Evolutionary conservation across 1,140 invertebrate species (phyloP), one percentile per base, ranked within the genome.

Genomic region (Heterodera schachtii): DNA sequence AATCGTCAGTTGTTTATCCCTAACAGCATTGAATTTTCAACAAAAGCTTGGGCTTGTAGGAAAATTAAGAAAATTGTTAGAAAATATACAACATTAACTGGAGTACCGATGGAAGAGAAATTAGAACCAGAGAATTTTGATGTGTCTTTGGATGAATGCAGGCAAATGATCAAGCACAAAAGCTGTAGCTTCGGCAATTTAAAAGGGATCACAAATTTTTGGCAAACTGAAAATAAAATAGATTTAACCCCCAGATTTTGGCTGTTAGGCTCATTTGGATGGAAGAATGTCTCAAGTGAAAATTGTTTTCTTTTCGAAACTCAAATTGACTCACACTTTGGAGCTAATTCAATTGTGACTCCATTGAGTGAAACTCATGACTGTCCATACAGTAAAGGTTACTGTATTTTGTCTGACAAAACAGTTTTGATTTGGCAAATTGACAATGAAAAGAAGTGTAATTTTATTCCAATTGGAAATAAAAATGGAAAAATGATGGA

Each of bases 271-370:
- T 74, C 73, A 52, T 74, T 74, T 74, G 57, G n/a, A 8, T 74
- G 73, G 73, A 74, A 74, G 11, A 47, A 74, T 21, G 73, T 74
- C 19, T 52, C 47, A 21, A 52, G 47, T n/a, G 8, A 74, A 44
- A 74, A 74, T 74, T 74, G 73, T 11, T 74, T 52, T 44, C 73
- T 74, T 74, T 74, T 74, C 46, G 57, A 74, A 74, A 74, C 19
- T 9, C 21, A 5, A 74, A 44, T 74, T 43, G 57, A 31, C 9
- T 74, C 73, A 7, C 47, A 74, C 21, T 74, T 74, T 44, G 73
- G 73, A 9, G 73, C 21, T 9, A 9, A 7, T 9, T 74, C 73
- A 31, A 74, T 74, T 8, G 57, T 52, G n/a, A 44, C 73, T 8
- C n/a, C 21, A 31, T 11, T 74, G 13, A 43, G 73, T 6, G 0